Base-by-base conservation (phyloP, 53 echinoderm and acorn worm genomes). In the Mesocentrotus franciscanus region DNA sequence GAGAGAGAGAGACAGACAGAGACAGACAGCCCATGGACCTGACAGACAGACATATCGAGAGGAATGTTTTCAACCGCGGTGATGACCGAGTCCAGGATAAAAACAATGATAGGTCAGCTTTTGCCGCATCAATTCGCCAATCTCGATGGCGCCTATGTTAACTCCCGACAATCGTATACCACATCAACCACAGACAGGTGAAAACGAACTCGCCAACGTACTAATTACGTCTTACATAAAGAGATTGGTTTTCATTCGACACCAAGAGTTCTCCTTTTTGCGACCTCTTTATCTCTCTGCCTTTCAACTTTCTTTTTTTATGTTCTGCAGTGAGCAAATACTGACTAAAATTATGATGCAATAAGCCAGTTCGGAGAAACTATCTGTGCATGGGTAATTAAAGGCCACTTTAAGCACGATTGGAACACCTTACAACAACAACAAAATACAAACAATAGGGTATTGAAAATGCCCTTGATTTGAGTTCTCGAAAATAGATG, bases 161-260 rank as follows among this genome's bases (percentile, higher is more conserved):
- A 81, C 81, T 39, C 81, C 81, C 18, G 81, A 81, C 81, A 20
- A 81, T 81, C 81, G 42, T 36, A 39, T 33, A 81, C 81, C 81
- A 81, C 81, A 81, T 81, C 81, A 81, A 81, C 81, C 81, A 81
- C 81, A 18, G 42, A 42, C 81, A 81, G 36, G 81, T 81, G 81
- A 20, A 81, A 81, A 81, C 39, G 36, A 36, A 81, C 36, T 81
- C 81, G 81, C 81, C 81, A 81, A 39, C 8, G 36, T 22, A 39
- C 81, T 81, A 36, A 36, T 81, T 81, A 81, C 81, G 42, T 81
- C 76, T 76, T 34, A 33, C 18, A 81, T 81, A 42, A 64, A 64
- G 42, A 22, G 42, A 81, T 81, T 49, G 81, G 29, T 39, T 18
- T 81, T 36, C 42, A 81, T 20, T 42, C 39, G 36, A 10, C 39